Evolutionary conservation across 1,140 invertebrate genomes (phyloP), one percentile per base, ranked within the genome.

Genomic region (Coenobita brevimanus): DNA sequence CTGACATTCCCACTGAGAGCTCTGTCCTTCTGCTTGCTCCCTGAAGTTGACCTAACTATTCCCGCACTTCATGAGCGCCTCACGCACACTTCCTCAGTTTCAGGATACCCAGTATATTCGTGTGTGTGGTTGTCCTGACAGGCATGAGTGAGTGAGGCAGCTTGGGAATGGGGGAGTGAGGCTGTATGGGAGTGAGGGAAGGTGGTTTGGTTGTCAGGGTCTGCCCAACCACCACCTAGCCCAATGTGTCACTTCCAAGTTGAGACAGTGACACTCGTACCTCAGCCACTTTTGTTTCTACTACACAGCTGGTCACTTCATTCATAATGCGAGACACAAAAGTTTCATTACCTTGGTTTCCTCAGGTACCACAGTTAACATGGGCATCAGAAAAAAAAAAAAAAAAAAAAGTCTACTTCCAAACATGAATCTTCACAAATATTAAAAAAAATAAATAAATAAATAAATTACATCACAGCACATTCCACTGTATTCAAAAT

Each of bases 271-370:
- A 78, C 73, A 85, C 71, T 46, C 21, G 54, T 64, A 80, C 84
- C 84, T 80, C 76, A 79, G 84, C 84, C 41, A 86, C 84, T 75
- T 43, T 69, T 78, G 85, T 85, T 27, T 85, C 54, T 81, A 33
- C 69, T 80, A 46, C 24, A 46, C 46, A 54, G 17, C 50, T 78
- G 27, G 67, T 30, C 67, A 71, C 67, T 33, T 17, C 38, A 71
- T 17, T 71, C 27, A 71, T 71, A 38, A 71, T 71, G n/a, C 21
- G 27, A 85, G 73, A 85, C 82, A 54, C 75, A 57, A 54, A n/a
- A 71, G 60, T 57, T 67, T 85, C 82, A 85, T 85, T 85, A 85
- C 82, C 82, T 85, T 85, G 50, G 60, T 76, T 85, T 75, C 82
- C 71, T 76, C 67, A 85, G 82, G 73, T 76, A 85, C 69, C 82